Base-by-base conservation (phyloP, 2,113 vertebrate species). In the Gymnogyps californianus region DNA sequence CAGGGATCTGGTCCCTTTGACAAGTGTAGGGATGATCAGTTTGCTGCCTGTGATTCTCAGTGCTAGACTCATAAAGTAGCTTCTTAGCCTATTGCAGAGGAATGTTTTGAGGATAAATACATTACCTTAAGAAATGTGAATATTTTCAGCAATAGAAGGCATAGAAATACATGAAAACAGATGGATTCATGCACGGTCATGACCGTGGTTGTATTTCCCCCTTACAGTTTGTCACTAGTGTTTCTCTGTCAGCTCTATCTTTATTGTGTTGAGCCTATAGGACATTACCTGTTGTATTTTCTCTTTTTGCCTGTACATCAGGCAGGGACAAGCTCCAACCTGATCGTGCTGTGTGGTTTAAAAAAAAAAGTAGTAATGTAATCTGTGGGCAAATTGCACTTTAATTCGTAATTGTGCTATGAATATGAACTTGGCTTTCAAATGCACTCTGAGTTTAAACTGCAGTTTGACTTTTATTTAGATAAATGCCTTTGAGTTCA, bases 341-440 rank as follows among this genome's bases (percentile, higher is more conserved):
- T 97, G 98, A 98, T 92, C 95, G 72, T 93, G 29, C 89, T 91
- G 91, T 92, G 95, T 94, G 91, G 83, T 97, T 97, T 96, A 83
- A 83, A 62, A 83, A 92, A 82, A 82, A 32, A 77, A 57, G 86
- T 67, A 83, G 98, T 98, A 98, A 98, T 94, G 95, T 98, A 98
- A 98, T 99, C 98, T 98, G 96, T 89, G 95, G 97, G 98, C 98
- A 99, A 99, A 99, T 99, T 98, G 92, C 98, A 97, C 97, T 98
- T 98, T 99, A 98, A 99, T 98, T 96, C 93, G 59, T 97, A 98
- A 97, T 96, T 97, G 90, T 97, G 86, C 98, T 97, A 96, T 96
- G 97, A 98, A 98, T 98, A 97, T 98, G 98, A 98, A 98, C 98
- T 95, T 97, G 96, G 98, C 97, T 98, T 98, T 98, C 98, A 98